These are phyloP conservation scores for Argyresthia goedartella DNA, from an alignment of 2,888 invertebrate genomes.

Conservation along the genomic window DNA sequence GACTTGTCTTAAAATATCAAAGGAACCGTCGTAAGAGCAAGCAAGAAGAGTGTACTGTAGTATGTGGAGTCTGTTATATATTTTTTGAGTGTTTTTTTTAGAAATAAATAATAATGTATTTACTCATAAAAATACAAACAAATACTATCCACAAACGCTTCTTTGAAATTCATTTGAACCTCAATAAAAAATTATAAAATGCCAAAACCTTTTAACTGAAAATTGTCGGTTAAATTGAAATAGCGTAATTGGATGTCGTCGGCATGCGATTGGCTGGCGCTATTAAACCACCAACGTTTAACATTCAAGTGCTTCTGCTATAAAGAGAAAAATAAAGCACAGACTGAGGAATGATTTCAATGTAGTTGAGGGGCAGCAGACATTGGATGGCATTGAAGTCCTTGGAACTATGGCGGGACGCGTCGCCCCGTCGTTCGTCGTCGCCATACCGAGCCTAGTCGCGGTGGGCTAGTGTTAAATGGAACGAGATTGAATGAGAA, in stretches of 20 bases:
- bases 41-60: too few species aligned
- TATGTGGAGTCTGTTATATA: too few species aligned
- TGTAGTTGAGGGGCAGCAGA: conserved; percentile 23
- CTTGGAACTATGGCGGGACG: conserved; percentile 24
- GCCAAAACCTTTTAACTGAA: too few species aligned
- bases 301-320: conserved; percentile 14
- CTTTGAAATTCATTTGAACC: too few species aligned
- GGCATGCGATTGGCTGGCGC: conserved; percentile 12
- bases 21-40: too few species aligned
- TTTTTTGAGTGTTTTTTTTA: too few species aligned
- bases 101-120: too few species aligned
- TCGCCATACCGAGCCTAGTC: conserved; percentile 1
- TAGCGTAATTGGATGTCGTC: conserved; percentile 5
- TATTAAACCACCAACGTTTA: conserved; percentile 5
- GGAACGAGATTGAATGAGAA: neutral
- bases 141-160: too few species aligned
- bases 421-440: conserved; percentile 10
- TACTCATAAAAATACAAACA: too few species aligned
- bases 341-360: conserved; percentile 24
- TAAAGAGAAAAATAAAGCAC: conserved; percentile 17
- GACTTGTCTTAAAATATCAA: too few species aligned
- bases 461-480: too few species aligned
- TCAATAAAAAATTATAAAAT: too few species aligned
- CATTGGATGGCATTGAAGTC: conserved; percentile 24
- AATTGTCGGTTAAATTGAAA: neutral